Evolutionary conservation across 2,797 vertebrate genomes (phyloP).

Genomic region (Vultur gryphus): DNA sequence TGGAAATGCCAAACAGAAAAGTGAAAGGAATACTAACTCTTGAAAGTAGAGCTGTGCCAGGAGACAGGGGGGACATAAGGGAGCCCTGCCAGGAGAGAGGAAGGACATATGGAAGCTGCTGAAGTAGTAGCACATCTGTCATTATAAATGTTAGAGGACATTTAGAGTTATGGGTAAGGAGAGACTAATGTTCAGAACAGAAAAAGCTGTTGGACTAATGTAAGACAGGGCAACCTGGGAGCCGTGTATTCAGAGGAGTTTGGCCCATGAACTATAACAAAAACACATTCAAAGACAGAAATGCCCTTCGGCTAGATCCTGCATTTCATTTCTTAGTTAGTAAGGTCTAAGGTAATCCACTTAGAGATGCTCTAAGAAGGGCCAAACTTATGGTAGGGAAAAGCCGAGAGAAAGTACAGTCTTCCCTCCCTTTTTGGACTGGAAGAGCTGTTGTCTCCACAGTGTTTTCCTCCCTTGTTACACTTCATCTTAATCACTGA

Average conservation of each 20-base stretch:
- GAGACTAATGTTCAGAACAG: not conserved
- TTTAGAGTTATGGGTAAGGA: not conserved
- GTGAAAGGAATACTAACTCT: constrained; percentile 28
- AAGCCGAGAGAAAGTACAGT: not conserved
- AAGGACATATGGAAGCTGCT: not conserved
- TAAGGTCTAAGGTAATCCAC: not conserved
- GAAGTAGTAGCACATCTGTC: not conserved
- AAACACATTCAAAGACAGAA: not conserved
- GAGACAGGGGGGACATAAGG: not conserved
- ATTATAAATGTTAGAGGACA: constrained; percentile 3
- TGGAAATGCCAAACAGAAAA: not conserved
- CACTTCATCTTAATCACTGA: not conserved
- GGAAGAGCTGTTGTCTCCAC: not conserved
- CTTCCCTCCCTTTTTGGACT: not conserved
- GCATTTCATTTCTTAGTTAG: not conserved
- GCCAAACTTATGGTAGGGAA: not conserved
- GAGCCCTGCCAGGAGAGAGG: not conserved
- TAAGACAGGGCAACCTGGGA: not conserved
- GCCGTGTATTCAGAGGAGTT: not conserved
- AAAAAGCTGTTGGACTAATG: not conserved
- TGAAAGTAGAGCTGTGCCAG: not conserved
- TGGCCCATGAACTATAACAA: not conserved
- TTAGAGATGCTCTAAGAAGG: not conserved
- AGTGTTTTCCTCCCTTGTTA: not conserved
- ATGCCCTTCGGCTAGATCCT: not conserved